phyloP scores from a whole-genome alignment of 1,140 invertebrate species.

The Drosophila guanche region DNA sequence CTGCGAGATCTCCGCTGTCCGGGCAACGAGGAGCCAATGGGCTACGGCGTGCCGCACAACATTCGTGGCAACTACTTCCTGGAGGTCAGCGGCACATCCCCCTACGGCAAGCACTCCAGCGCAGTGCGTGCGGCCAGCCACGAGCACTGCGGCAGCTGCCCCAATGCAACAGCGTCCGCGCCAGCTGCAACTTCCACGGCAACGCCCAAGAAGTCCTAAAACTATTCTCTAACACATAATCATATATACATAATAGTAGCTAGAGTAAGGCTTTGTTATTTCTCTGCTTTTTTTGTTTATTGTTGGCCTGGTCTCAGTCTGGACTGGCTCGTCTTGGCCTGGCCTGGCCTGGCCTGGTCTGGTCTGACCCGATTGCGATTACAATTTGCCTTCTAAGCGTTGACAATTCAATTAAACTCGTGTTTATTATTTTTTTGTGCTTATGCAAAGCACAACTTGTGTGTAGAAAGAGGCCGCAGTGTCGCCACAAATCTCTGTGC shows the following conservation, averaged over 20 bases:
- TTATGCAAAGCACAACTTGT: constrained; percentile 25
- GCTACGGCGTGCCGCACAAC: constrained; percentile 50
- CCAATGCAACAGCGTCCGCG: background rate
- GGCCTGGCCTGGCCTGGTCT: background rate
- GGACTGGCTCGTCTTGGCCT: too few relatives aligned
- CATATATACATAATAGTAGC: background rate
- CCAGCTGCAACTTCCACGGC: background rate
- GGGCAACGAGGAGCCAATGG: constrained; percentile 66
- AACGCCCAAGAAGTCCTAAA: background rate
- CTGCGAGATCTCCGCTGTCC: constrained; percentile 56
- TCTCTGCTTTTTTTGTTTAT: constrained; percentile 2
- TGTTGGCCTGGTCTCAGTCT: background rate
- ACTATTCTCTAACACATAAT: background rate
- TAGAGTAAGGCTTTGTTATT: background rate
- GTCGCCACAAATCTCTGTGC: constrained; percentile 26
- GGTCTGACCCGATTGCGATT: constrained; percentile 14
- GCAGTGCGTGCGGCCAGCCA: background rate
- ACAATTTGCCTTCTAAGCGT: constrained; percentile 43
- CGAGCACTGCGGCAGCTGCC: constrained; percentile 48
- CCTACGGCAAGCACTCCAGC: constrained; percentile 48
- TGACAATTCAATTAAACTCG: constrained; percentile 73
- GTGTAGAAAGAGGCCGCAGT: constrained; percentile 40
- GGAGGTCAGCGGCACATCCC: constrained; percentile 49
- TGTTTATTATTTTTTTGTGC: constrained; percentile 32
- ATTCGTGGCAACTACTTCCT: constrained; percentile 77